Conservation (phyloP, 2,797 vertebrate genomes). For the Pachyuromys duprasi region DNA sequence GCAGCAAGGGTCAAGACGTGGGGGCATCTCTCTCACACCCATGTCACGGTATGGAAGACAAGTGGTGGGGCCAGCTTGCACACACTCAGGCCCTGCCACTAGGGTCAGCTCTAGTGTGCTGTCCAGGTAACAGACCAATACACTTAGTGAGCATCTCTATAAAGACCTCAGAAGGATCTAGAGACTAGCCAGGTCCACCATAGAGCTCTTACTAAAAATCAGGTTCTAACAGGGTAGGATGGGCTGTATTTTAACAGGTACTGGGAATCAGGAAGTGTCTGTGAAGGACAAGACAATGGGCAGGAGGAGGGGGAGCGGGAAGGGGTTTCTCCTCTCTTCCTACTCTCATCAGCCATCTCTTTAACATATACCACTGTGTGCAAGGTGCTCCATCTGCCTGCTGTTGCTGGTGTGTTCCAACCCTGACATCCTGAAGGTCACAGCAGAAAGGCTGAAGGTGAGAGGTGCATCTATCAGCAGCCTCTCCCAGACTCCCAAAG, state of each 20-base stretch:
- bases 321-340: accelerated
- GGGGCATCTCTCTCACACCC: no score
- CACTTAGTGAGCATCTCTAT: background rate
- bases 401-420: background rate
- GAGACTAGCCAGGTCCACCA: background rate
- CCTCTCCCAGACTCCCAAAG: accelerated
- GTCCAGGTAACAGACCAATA: no score
- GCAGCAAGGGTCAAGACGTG: no score
- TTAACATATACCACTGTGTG: accelerated
- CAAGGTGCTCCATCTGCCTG: accelerated
- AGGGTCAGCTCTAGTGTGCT: no score
- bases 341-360: background rate
- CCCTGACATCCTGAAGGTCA: background rate
- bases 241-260: background rate
- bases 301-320: no score
- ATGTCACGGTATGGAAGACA: no score
- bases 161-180: background rate
- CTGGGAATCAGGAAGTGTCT: background rate
- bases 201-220: background rate
- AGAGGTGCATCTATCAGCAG: background rate
- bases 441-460: background rate
- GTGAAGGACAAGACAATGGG: background rate
- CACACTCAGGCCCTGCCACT: no score
- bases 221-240: background rate
- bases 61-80: no score